These are phyloP conservation scores for Eubasilissa regina DNA, from an alignment of 1,140 invertebrate species.

Conservation along the genomic window DNA sequence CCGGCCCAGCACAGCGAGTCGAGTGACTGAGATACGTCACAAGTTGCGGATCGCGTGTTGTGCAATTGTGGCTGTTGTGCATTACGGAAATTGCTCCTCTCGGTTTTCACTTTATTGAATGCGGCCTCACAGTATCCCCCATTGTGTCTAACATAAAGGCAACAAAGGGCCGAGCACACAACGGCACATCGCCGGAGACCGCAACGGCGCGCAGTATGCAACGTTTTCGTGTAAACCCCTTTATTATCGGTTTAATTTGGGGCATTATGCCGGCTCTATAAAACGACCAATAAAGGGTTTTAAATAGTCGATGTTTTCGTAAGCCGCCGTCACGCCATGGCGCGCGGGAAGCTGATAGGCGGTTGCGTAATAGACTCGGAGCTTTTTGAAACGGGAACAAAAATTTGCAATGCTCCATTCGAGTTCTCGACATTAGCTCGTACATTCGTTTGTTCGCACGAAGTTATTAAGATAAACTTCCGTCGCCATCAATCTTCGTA, in stretches of 20 bases:
- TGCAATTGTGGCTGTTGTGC: not conserved
- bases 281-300: not conserved
- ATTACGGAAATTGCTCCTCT: not conserved
- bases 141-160: not conserved
- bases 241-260: not conserved
- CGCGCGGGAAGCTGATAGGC: not conserved
- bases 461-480: too few species aligned
- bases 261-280: not conserved
- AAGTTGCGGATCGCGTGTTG: not conserved
- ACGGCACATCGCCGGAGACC: not conserved
- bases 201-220: not conserved
- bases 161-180: conserved; percentile 2
- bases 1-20: too few species aligned
- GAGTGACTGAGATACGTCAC: too few species aligned
- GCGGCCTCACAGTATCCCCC: not conserved
- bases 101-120: not conserved
- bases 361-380: too few species aligned
- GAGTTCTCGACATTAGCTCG: too few species aligned
- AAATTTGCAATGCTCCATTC: too few species aligned
- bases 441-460: too few species aligned
- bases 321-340: not conserved
- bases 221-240: not conserved
- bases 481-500: too few species aligned
- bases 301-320: not conserved
- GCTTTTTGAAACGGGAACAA: too few species aligned